Evolutionary conservation across 1,140 invertebrate species (phyloP).

Genomic region (Triops cancriformis): DNA sequence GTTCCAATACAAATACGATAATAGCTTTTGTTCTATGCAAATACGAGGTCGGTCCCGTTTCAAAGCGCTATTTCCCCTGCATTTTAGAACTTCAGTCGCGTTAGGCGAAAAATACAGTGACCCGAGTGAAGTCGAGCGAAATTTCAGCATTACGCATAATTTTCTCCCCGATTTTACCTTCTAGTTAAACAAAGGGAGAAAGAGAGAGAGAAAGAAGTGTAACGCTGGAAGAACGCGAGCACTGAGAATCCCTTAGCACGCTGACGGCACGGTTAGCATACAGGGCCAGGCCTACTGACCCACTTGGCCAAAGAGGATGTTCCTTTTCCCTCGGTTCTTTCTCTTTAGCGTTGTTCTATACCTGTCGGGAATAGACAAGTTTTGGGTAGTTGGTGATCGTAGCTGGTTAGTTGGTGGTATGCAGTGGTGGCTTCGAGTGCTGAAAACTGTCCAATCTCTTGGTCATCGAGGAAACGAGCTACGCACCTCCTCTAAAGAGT

Average conservation of each 20-base stretch:
- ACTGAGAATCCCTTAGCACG: constrained; percentile 18
- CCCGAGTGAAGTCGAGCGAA: too few relatives aligned
- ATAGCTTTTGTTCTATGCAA: too few relatives aligned
- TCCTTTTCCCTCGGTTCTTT: constrained; percentile 21
- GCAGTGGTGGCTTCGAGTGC: neutral
- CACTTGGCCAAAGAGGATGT: constrained; percentile 26
- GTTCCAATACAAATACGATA: too few relatives aligned
- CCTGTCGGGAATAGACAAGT: neutral
- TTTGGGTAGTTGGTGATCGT: constrained; percentile 15
- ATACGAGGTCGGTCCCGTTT: too few relatives aligned
- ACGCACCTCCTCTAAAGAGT: neutral
- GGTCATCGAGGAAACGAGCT: neutral
- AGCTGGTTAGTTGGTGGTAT: constrained; percentile 15
- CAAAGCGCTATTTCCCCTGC: too few relatives aligned
- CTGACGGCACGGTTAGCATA: neutral
- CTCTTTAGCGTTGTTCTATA: constrained; percentile 1
- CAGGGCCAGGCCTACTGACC: constrained; percentile 27
- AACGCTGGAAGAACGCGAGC: constrained; percentile 17
- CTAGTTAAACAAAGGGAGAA: neutral
- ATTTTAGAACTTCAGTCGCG: too few relatives aligned
- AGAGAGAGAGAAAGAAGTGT: constrained; percentile 18
- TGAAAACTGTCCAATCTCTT: constrained; percentile 11
- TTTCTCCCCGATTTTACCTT: neutral
- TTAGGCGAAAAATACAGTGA: too few relatives aligned
- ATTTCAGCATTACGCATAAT: too few relatives aligned